Conservation (phyloP, 2,888 invertebrate species). For the Hemicrepidius hirtus region DNA sequence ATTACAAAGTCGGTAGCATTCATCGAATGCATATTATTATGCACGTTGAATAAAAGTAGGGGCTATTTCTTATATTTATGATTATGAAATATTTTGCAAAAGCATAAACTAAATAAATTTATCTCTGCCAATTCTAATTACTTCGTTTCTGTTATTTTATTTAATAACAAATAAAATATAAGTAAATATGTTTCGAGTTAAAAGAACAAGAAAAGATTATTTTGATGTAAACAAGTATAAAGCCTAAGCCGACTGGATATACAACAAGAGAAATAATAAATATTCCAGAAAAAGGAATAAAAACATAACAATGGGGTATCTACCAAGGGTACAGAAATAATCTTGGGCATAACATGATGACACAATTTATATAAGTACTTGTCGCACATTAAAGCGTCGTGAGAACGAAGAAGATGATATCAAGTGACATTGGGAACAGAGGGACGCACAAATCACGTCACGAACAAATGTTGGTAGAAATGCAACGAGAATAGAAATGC, state of each 20-base stretch:
- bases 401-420: conserved; percentile 67
- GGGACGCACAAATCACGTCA: conserved; percentile 72
- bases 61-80: no score
- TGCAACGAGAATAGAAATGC: conserved; percentile 71
- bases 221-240: conserved; percentile 40
- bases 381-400: conserved; percentile 68
- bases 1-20: no score
- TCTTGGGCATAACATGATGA: conserved; percentile 68
- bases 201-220: conserved; percentile 18
- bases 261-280: conserved; percentile 41
- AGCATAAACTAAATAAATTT: no score
- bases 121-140: no score
- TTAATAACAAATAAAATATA: not conserved
- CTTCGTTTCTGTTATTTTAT: no score
- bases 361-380: conserved; percentile 70
- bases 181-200: conserved; percentile 30
- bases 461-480: conserved; percentile 71
- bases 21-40: no score
- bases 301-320: conserved; percentile 46
- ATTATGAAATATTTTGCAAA: no score
- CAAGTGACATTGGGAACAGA: conserved; percentile 68
- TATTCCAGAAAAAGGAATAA: conserved; percentile 31
- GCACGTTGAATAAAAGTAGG: no score
- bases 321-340: conserved; percentile 63
- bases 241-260: conserved; percentile 34